Evolutionary conservation across 1,140 invertebrate genomes (phyloP).

Genomic region (Dinoponera quadriceps): DNA sequence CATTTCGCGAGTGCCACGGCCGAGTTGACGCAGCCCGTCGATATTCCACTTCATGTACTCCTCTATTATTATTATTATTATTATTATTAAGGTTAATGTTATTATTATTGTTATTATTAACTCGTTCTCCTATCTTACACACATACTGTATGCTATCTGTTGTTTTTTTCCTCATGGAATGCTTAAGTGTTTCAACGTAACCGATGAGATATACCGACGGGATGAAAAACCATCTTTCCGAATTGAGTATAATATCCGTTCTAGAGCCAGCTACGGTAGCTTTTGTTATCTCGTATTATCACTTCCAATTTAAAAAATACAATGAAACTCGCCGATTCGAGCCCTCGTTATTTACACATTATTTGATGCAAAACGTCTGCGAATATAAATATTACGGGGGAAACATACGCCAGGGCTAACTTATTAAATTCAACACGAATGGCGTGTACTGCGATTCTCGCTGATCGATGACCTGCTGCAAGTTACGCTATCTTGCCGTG

Average conservation of each 20-base stretch:
- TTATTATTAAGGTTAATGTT: constrained; percentile 38
- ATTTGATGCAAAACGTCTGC: neutral
- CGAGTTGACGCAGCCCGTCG: too few relatives aligned
- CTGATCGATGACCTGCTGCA: constrained; percentile 4
- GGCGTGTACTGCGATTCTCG: constrained; percentile 25
- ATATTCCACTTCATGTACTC: too few relatives aligned
- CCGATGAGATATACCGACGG: constrained; percentile 34
- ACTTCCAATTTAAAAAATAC: constrained; percentile 1
- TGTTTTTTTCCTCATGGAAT: constrained; percentile 53
- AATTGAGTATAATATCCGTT: constrained; percentile 49
- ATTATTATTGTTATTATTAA: constrained; percentile 51
- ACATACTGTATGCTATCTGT: constrained; percentile 58
- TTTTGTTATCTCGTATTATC: constrained; percentile 58
- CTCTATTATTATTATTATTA: constrained; percentile 12
- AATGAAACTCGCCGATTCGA: constrained; percentile 17
- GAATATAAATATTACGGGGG: constrained; percentile 25
- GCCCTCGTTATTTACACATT: constrained; percentile 7
- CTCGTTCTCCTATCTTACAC: constrained; percentile 55
- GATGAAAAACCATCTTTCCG: constrained; percentile 44
- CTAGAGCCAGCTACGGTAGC: constrained; percentile 54
- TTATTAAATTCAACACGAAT: constrained; percentile 50
- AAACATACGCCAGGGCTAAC: constrained; percentile 4
- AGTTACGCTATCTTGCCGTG: constrained; percentile 43
- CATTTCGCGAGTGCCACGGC: too few relatives aligned
- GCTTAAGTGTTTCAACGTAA: constrained; percentile 55